Evolutionary conservation across 2,888 invertebrate genomes (phyloP).

Genomic region (Drosophila multiciliata): DNA sequence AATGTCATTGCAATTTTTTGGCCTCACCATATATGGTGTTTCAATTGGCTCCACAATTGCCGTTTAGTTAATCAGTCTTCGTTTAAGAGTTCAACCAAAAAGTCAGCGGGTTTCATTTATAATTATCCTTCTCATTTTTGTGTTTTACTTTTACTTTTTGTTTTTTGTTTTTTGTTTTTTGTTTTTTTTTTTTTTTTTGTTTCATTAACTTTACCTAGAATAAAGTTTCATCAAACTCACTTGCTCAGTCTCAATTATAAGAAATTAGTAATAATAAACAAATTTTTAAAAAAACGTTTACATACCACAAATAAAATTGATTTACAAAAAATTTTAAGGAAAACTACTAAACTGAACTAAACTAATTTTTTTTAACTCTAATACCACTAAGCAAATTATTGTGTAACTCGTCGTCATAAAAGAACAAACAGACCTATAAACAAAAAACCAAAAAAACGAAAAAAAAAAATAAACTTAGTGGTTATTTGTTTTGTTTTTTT

Average conservation of each 20-base stretch:
- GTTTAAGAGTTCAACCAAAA: conserved; percentile 80
- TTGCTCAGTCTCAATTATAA: conserved; percentile 81
- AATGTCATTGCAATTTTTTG: conserved; percentile 76
- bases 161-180: no score
- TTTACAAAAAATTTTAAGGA: conserved; percentile 9
- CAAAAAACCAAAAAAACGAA: conserved; percentile 3
- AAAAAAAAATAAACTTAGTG: conserved; percentile 17
- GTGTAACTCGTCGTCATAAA: conserved; percentile 37
- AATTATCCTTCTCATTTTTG: conserved; percentile 40
- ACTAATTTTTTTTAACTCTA: conserved; percentile 9
- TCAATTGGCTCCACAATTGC: conserved; percentile 75
- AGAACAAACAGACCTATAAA: not conserved
- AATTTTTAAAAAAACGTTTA: conserved; percentile 28
- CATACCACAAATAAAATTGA: conserved; percentile 42
- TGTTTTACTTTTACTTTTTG: not conserved
- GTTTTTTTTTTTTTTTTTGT: conserved; percentile 35
- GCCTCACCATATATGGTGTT: conserved; percentile 77
- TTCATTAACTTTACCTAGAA: conserved; percentile 47
- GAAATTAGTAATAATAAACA: conserved; percentile 48
- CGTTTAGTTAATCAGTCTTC: conserved; percentile 82
- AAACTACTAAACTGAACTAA: conserved; percentile 16
- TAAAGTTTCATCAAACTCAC: conserved; percentile 64
- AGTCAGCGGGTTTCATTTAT: conserved; percentile 76
- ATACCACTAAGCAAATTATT: conserved; percentile 34
- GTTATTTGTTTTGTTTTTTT: not conserved